phyloP scores from a whole-genome alignment of 2,797 vertebrate species.

The Enteromius argenteus region DNA sequence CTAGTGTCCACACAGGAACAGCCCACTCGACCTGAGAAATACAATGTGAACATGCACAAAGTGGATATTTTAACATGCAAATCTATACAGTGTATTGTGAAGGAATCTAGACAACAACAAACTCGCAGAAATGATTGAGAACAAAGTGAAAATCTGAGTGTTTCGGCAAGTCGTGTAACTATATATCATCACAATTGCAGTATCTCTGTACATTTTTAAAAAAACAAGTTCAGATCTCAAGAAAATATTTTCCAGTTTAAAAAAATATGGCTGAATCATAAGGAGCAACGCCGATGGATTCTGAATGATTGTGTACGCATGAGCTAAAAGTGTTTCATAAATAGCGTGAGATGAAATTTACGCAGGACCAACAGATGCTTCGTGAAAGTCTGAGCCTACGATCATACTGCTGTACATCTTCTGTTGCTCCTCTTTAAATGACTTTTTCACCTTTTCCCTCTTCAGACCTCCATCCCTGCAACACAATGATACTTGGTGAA shows the following conservation, averaged over 20 bases:
- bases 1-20: slow-evolving; percentile 65
- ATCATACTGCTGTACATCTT: slow-evolving; percentile 95
- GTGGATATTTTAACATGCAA: neutral
- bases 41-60: neutral
- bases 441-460: slow-evolving; percentile 89
- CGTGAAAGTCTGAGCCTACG: slow-evolving; percentile 69
- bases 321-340: slow-evolving; percentile 13
- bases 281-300: neutral
- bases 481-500: slow-evolving; percentile 17
- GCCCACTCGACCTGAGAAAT: slow-evolving; percentile 5
- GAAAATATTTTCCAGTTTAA: slow-evolving; percentile 24
- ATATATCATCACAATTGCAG: neutral
- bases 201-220: neutral
- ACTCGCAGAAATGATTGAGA: neutral
- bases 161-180: neutral
- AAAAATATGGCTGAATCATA: neutral
- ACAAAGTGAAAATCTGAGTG: neutral
- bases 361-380: neutral
- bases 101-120: neutral
- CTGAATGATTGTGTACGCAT: neutral
- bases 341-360: slow-evolving; percentile 9
- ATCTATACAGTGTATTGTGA: slow-evolving; percentile 1
- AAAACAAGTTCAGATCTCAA: neutral
- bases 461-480: slow-evolving; percentile 94
- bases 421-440: slow-evolving; percentile 90